Conservation (phyloP, 2,113 vertebrate genomes). For the Peromyscus californicus region DNA sequence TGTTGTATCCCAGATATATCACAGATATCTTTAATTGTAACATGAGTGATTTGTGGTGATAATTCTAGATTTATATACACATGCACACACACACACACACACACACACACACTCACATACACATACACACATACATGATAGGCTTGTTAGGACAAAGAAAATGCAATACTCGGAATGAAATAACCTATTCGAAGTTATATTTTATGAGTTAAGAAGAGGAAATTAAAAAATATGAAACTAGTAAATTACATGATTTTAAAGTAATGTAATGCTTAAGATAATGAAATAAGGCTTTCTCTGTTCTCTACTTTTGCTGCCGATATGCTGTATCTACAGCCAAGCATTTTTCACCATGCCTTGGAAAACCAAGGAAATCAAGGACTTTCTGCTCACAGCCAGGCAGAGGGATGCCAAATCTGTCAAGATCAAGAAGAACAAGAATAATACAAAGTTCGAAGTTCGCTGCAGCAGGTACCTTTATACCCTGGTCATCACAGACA, state of each 20-base stretch:
- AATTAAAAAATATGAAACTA: neutral
- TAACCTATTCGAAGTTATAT: neutral
- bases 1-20: neutral
- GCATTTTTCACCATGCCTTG: too few species aligned
- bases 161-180: neutral
- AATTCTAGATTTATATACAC: neutral
- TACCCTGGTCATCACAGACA: neutral
- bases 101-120: neutral
- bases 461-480: neutral
- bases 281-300: too few species aligned
- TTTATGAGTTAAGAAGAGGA: neutral
- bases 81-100: neutral
- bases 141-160: neutral
- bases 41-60: neutral
- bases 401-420: neutral
- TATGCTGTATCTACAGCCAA: too few species aligned
- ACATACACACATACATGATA: neutral
- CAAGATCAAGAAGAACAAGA: neutral
- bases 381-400: too few species aligned
- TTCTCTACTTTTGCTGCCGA: too few species aligned
- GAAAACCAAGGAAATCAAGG: too few species aligned
- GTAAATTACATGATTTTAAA: neutral
- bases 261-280: neutral
- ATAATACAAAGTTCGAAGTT: neutral
- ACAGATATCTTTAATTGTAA: neutral